Base-by-base conservation (phyloP, 2,888 invertebrate genomes). In the Caenorhabditis afra region DNA sequence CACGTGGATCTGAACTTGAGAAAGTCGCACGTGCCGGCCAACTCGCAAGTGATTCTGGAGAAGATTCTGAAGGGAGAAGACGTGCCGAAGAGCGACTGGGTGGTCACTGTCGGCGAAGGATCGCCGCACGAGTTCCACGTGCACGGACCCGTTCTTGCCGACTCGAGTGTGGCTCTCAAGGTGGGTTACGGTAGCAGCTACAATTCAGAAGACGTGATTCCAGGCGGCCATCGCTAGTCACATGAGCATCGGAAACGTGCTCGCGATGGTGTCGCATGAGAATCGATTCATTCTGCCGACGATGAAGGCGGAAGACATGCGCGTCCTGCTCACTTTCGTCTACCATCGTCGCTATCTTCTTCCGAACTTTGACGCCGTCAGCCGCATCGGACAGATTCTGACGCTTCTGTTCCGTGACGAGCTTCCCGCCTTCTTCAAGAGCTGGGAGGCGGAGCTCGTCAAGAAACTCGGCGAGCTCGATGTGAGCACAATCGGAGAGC, bases 191-290 rank as follows among this genome's bases (percentile, higher is more conserved):
- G 37, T 4, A 37, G 22, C 7, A 11, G 37, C 7, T 37, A 8
- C 37, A 11, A 37, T 23, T n/a, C 11, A 16, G n/a, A 1, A 37
- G 22, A 12, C 16, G n/a, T n/a, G 55, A 3, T 10, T 65, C 23
- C 41, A 78, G 77, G 75, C 68, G 0, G 80, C 80, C 7, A 45
- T 80, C 12, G 23, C 52, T 8, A 73, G 45, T n/a, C 80, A 81
- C 39, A 81, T 77, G 77, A 68, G 68, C 37, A 67, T 73, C 16
- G 68, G 61, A 8, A 53, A 67, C 23, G 45, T 44, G n/a, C 23
- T 81, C 29, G 52, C 81, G n/a, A 83, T 81, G 83, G 74, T 81
- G 10, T 80, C 83, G 3, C 76, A 79, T 50, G 83, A 83, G 53
- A 80, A 83, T 44, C 80, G 83, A 10, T 70, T 83, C 44, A 81